Conservation (phyloP, 2,888 invertebrate species). For the Pardosa pseudoannulata region DNA sequence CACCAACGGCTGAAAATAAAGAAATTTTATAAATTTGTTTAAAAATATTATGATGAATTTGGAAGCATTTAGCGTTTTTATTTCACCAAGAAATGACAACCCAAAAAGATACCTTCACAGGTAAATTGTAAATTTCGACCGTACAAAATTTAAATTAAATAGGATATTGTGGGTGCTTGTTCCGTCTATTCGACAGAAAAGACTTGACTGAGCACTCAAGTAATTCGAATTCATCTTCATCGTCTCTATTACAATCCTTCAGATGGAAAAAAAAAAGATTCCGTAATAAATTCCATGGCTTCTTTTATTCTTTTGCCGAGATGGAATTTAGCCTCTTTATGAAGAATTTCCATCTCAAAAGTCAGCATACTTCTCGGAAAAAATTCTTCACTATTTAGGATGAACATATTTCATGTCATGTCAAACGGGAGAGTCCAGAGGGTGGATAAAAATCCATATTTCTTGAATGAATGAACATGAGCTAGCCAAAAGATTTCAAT, state of each 20-base stretch:
- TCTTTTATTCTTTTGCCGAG: not conserved
- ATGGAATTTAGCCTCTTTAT: constrained; percentile 4
- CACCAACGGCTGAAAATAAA: too few relatives aligned
- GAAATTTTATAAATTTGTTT: too few relatives aligned
- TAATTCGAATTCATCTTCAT: constrained; percentile 3
- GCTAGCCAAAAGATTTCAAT: not conserved
- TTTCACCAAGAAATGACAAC: too few relatives aligned
- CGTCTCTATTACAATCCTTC: not conserved
- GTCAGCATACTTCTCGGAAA: not conserved
- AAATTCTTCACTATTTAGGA: not conserved
- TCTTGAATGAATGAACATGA: not conserved
- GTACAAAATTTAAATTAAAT: too few relatives aligned
- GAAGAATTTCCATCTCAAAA: constrained; percentile 6
- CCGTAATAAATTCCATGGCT: not conserved
- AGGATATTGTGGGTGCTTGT: too few relatives aligned
- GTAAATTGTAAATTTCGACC: too few relatives aligned
- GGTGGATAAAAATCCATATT: not conserved
- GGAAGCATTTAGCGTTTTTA: too few relatives aligned
- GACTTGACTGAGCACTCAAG: too few relatives aligned
- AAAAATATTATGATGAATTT: too few relatives aligned
- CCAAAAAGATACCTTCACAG: too few relatives aligned
- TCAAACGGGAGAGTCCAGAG: not conserved
- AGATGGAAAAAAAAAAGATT: not conserved
- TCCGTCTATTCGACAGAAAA: too few relatives aligned
- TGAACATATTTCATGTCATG: constrained; percentile 10